These are phyloP conservation scores for Hemibagrus wyckioides DNA, from an alignment of 2,113 vertebrate species.

Conservation along the genomic window DNA sequence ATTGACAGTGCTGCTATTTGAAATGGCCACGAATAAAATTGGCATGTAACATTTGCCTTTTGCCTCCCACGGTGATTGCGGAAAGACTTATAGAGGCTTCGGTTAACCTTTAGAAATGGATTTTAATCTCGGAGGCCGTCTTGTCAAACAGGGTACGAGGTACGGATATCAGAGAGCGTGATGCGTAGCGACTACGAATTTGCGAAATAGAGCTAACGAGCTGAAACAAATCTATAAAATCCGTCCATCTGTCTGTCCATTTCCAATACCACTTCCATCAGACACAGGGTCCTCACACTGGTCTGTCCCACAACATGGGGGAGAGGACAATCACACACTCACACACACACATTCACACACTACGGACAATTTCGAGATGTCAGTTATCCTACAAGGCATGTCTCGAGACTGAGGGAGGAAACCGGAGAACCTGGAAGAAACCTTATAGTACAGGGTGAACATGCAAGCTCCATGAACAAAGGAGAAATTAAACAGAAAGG, in stretches of 20 bases:
- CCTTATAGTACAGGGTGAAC: too few relatives aligned
- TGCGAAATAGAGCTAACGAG: not conserved
- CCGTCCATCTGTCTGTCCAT: too few relatives aligned
- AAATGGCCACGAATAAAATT: conserved; percentile 11
- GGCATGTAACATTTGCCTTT: conserved; percentile 43
- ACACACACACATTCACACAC: too few relatives aligned
- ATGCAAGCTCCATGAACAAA: too few relatives aligned
- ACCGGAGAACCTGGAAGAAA: too few relatives aligned
- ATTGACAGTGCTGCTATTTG: conserved; percentile 24
- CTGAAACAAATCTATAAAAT: not conserved
- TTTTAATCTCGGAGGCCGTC: conserved; percentile 1
- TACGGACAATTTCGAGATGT: too few relatives aligned
- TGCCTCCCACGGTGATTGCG: conserved; percentile 11
- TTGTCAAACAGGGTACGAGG: not conserved
- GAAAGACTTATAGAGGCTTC: not conserved
- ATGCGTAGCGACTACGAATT: not conserved
- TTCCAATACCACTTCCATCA: too few relatives aligned
- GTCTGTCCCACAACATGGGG: too few relatives aligned
- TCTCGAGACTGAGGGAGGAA: too few relatives aligned
- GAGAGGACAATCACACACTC: too few relatives aligned
- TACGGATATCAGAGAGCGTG: not conserved
- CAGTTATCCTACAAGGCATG: too few relatives aligned
- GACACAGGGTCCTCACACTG: too few relatives aligned
- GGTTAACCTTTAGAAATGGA: conserved; percentile 49
- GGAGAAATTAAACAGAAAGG: not conserved